phyloP scores from a whole-genome alignment of 2,113 vertebrate species.

The Oncorhynchus nerka region DNA sequence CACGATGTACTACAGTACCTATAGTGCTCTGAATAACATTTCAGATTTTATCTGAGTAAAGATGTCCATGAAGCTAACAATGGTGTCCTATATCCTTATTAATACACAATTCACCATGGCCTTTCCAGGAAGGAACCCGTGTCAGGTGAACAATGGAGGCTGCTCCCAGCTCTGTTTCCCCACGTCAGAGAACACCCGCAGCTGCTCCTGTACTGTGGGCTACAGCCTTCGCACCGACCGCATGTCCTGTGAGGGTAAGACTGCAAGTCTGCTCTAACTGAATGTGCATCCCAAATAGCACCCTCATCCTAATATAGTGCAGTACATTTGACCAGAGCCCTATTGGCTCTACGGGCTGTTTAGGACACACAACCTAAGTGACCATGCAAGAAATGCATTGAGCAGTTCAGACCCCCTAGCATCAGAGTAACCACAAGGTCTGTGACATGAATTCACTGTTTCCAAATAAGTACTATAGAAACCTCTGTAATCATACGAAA shows the following conservation, averaged over 20 bases:
- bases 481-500: too few relatives aligned
- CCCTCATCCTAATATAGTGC: too few relatives aligned
- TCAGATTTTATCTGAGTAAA: too few relatives aligned
- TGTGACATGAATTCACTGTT: too few relatives aligned
- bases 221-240: constrained; percentile 91
- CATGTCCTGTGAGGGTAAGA: constrained; percentile 88
- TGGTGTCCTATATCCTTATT: neutral
- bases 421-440: too few relatives aligned
- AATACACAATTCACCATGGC: neutral
- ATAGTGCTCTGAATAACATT: too few relatives aligned
- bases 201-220: constrained; percentile 93
- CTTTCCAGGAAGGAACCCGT: constrained; percentile 87
- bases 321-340: constrained; percentile 80
- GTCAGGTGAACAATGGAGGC: constrained; percentile 91
- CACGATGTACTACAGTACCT: too few relatives aligned
- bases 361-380: too few relatives aligned
- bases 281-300: constrained; percentile 43
- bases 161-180: constrained; percentile 97
- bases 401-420: too few relatives aligned
- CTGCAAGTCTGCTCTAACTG: neutral
- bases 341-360: too few relatives aligned
- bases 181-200: constrained; percentile 89
- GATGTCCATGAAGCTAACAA: neutral
- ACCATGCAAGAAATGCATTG: too few relatives aligned
- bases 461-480: too few relatives aligned